Evolutionary conservation across 2,113 vertebrate species (phyloP).

Genomic region (Irena cyanogastra): DNA sequence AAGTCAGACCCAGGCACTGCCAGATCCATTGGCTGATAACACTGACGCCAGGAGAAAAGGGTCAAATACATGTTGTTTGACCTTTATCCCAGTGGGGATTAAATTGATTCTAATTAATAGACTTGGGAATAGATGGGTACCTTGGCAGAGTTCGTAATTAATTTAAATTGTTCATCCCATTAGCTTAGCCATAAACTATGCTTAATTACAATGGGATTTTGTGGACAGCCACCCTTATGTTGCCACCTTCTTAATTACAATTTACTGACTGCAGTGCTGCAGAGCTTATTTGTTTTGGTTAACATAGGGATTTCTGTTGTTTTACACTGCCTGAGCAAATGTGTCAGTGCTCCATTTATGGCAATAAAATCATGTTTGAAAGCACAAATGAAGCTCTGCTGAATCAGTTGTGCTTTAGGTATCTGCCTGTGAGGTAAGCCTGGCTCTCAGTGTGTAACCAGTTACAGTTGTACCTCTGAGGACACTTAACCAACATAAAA

Average conservation of each 20-base stretch:
- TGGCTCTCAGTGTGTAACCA: background rate
- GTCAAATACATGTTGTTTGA: slow-evolving; percentile 47
- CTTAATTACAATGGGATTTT: slow-evolving; percentile 35
- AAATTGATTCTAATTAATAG: slow-evolving; percentile 66
- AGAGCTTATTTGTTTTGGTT: slow-evolving; percentile 17
- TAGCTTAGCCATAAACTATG: slow-evolving; percentile 42
- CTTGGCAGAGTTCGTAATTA: slow-evolving; percentile 35
- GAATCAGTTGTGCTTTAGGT: background rate
- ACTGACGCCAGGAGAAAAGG: slow-evolving; percentile 30
- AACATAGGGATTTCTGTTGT: background rate
- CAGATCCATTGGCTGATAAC: slow-evolving; percentile 41
- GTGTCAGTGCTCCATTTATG: background rate
- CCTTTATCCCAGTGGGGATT: slow-evolving; percentile 60
- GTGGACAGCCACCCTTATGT: background rate
- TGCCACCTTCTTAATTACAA: slow-evolving; percentile 36
- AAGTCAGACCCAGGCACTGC: slow-evolving; percentile 12
- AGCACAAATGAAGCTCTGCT: background rate
- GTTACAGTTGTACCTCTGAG: background rate
- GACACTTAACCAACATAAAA: background rate
- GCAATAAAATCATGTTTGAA: background rate
- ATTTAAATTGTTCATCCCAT: slow-evolving; percentile 52
- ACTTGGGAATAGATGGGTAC: slow-evolving; percentile 32
- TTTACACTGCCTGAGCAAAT: background rate
- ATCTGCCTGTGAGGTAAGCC: background rate
- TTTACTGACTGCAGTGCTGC: background rate